These are phyloP conservation scores for Disparrhopalites patrizii DNA, from an alignment of 2,888 invertebrate genomes.

Conservation along the genomic window DNA sequence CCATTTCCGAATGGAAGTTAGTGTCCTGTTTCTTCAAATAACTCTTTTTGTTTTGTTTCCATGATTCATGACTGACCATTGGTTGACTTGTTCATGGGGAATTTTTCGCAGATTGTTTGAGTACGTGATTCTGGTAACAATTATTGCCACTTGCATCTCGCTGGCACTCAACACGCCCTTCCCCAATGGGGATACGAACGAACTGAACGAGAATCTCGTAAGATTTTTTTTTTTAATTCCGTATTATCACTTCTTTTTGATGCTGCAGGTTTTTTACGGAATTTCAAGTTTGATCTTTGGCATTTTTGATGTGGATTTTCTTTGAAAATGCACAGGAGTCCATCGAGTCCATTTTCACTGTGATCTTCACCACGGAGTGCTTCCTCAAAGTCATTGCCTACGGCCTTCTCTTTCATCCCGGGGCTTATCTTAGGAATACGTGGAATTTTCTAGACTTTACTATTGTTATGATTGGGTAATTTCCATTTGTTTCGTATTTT, in stretches of 20 bases:
- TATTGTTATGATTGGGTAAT: slow-evolving; percentile 60
- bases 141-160: slow-evolving; percentile 61
- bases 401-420: slow-evolving; percentile 60
- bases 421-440: slow-evolving; percentile 60
- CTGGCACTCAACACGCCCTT: slow-evolving; percentile 60
- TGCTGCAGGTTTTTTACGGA: too few species aligned
- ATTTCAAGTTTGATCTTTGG: too few species aligned
- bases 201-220: slow-evolving; percentile 57
- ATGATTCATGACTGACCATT: not conserved
- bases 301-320: slow-evolving; percentile 19
- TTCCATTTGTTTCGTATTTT: too few species aligned
- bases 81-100: not conserved
- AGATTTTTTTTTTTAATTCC: slow-evolving; percentile 51
- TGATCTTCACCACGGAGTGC: slow-evolving; percentile 61
- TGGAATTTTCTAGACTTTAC: slow-evolving; percentile 61
- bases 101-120: slow-evolving; percentile 57
- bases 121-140: slow-evolving; percentile 60
- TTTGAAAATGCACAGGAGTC: slow-evolving; percentile 58
- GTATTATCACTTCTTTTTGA: too few species aligned
- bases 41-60: too few species aligned
- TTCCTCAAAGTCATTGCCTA: slow-evolving; percentile 61
- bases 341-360: slow-evolving; percentile 60
- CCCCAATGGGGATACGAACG: slow-evolving; percentile 59
- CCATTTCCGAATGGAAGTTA: slow-evolving; percentile 48
- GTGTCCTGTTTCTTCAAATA: slow-evolving; percentile 10